Conservation (phyloP, 2,888 invertebrate genomes). For the Mythimna impura region DNA sequence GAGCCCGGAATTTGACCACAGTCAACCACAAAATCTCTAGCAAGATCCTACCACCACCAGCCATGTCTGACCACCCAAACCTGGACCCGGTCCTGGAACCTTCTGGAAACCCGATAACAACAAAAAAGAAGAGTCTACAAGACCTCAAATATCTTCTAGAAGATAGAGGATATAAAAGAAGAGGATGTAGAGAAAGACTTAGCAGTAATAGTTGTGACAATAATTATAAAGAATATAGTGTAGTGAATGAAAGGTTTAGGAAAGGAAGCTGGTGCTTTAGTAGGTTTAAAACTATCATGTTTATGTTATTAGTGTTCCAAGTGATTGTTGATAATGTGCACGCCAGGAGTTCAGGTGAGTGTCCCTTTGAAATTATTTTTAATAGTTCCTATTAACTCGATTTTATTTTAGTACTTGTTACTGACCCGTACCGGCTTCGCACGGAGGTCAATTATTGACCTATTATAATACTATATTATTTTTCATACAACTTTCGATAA, state of each 20-base stretch:
- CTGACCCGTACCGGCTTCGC: too few relatives aligned
- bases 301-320: conserved; percentile 80
- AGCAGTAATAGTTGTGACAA: conserved; percentile 81
- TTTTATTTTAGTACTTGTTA: too few relatives aligned
- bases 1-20: conserved; percentile 83
- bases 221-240: conserved; percentile 74
- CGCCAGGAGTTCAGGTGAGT: conserved; percentile 88
- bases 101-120: conserved; percentile 80
- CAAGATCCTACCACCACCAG: conserved; percentile 62
- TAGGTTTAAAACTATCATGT: conserved; percentile 84
- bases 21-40: conserved; percentile 58
- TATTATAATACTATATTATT: too few relatives aligned
- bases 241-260: conserved; percentile 74
- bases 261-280: conserved; percentile 81
- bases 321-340: conserved; percentile 79
- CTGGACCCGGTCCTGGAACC: conserved; percentile 69
- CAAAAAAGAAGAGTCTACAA: conserved; percentile 80
- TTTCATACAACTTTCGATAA: too few relatives aligned
- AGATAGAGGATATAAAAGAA: conserved; percentile 83
- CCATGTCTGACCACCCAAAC: conserved; percentile 74
- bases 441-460: too few relatives aligned
- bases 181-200: conserved; percentile 71
- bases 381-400: neutral
- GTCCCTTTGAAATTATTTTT: conserved; percentile 13
- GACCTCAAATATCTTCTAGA: conserved; percentile 86